Conservation (phyloP, 2,888 invertebrate species). For the Leucozona laternaria region DNA sequence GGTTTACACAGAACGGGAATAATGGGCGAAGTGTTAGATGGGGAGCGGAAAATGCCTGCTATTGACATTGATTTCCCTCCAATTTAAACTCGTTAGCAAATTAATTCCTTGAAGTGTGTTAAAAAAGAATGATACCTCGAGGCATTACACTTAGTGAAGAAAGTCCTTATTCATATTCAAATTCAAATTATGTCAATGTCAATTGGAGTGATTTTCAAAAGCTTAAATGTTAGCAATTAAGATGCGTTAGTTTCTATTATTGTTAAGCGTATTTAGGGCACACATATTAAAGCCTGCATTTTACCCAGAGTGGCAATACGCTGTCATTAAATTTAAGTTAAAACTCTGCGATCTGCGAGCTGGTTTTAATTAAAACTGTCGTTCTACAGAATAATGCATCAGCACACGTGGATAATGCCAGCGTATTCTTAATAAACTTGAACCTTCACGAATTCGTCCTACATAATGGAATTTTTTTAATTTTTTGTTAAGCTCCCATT, state of each 20-base stretch:
- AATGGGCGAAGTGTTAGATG: too few species aligned
- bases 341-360: neutral
- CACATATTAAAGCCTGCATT: neutral
- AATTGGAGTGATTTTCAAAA: neutral
- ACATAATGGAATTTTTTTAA: conserved; percentile 7
- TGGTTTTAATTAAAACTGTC: conserved; percentile 21
- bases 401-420: neutral
- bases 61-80: too few species aligned
- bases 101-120: too few species aligned
- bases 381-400: conserved; percentile 3
- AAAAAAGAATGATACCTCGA: too few species aligned
- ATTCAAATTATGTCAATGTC: neutral
- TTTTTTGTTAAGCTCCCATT: neutral
- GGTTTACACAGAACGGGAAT: too few species aligned
- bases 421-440: conserved; percentile 29
- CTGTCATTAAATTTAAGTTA: conserved; percentile 13
- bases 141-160: neutral
- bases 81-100: too few species aligned
- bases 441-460: conserved; percentile 18
- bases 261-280: neutral
- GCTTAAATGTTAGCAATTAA: conserved; percentile 2
- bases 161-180: neutral
- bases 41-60: too few species aligned
- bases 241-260: neutral
- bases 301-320: neutral